phyloP scores from a whole-genome alignment of 2,888 invertebrate genomes.

The Epinotia ramella region DNA sequence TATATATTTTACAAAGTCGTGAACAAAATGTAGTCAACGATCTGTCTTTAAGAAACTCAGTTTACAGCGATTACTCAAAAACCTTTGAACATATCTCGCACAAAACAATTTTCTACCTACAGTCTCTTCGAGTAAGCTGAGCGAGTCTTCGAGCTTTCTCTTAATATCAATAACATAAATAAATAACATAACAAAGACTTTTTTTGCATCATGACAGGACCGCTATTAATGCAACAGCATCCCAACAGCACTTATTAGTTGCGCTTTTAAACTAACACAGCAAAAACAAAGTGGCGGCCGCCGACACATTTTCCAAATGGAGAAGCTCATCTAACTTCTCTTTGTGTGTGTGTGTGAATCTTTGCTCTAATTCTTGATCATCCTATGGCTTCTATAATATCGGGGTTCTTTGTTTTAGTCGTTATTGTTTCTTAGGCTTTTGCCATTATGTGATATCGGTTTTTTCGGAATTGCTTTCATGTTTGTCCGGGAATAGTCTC shows the following conservation, averaged over 20 bases:
- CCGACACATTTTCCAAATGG: conserved; percentile 39
- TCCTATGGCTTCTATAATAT: conserved; percentile 12
- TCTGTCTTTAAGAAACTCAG: no score
- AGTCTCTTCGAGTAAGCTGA: no score
- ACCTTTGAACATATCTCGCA: no score
- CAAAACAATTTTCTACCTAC: no score
- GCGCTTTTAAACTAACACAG: conserved; percentile 3
- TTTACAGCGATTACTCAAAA: no score
- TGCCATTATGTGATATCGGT: conserved; percentile 13
- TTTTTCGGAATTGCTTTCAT: conserved; percentile 10
- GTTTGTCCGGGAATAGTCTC: conserved; percentile 2
- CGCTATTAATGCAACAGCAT: neutral
- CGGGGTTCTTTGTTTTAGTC: conserved; percentile 5
- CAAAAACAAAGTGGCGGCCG: conserved; percentile 25
- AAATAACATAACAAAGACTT: no score
- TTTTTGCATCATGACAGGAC: no score
- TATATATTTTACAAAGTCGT: no score
- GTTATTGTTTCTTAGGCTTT: conserved; percentile 22
- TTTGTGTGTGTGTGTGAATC: neutral
- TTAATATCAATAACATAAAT: no score
- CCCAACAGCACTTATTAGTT: conserved; percentile 8
- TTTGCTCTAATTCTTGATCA: conserved; percentile 31
- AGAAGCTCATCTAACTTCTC: conserved; percentile 17
- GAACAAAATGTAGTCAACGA: no score
- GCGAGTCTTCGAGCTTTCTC: no score